A percentile compares a stretch with the other conserved stretches of the same genome.
Conservation (phyloP, 2,888 invertebrate species). For the Oligia latruncula region DNA sequence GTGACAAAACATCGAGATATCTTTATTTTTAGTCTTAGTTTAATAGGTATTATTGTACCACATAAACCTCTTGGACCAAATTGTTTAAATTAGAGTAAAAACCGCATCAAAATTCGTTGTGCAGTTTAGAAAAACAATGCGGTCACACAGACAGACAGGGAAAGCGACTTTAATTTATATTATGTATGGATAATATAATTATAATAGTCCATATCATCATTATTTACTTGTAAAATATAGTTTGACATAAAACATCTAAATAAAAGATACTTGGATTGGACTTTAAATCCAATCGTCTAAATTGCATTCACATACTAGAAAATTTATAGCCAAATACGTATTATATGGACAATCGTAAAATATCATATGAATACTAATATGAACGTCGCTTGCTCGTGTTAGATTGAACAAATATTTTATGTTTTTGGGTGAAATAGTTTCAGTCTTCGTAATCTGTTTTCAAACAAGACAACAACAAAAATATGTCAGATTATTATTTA, state of each 20-base stretch:
- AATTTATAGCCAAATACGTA: constrained; percentile 1
- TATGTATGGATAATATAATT: not conserved
- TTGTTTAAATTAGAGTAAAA: not conserved
- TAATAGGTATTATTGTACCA: not conserved
- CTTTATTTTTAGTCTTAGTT: not conserved
- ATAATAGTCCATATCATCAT: not conserved
- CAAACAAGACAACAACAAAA: not conserved
- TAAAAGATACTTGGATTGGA: not conserved
- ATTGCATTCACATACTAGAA: constrained; percentile 1
- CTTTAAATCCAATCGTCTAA: constrained; percentile 16
- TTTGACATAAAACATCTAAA: not conserved
- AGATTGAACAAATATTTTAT: constrained; percentile 2
- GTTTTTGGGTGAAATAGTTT: constrained; percentile 8
- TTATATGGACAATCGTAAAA: constrained; percentile 24
- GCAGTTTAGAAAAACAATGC: no score
- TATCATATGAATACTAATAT: constrained; percentile 9
- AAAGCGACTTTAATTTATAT: not conserved
- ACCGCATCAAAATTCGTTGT: not conserved
- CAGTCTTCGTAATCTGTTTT: not conserved
- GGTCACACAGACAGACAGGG: not conserved
- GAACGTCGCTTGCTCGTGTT: not conserved
- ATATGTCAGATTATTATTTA: not conserved
- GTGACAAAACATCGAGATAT: not conserved
- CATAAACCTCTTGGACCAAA: not conserved
- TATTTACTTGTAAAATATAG: not conserved